Conservation (phyloP, 1,140 invertebrate species). For the Temnothorax curvispinosus region DNA sequence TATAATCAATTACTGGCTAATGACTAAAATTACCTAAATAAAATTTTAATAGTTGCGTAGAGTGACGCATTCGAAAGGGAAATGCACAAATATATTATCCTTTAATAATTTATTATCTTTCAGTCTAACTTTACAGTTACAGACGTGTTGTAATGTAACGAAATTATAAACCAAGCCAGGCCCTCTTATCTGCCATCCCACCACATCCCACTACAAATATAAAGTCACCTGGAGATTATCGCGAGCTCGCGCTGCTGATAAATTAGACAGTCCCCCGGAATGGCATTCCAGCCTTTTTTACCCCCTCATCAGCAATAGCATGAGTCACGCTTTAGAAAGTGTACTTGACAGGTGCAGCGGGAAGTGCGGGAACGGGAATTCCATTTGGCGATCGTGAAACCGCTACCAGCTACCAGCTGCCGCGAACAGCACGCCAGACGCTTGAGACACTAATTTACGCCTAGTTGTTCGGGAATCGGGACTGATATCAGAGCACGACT, state of each 20-base stretch:
- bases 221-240: conserved; percentile 11
- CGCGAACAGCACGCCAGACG: not conserved
- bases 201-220: not conserved
- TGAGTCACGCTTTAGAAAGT: conserved; percentile 55
- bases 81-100: not conserved
- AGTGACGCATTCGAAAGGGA: not conserved
- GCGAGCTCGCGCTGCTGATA: not conserved
- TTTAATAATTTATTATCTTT: not conserved
- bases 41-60: not conserved
- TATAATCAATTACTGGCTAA: not conserved
- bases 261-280: conserved; percentile 2
- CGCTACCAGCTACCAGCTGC: not conserved
- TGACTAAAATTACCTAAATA: not conserved
- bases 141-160: not conserved
- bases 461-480: too few relatives aligned
- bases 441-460: not conserved
- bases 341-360: conserved; percentile 16
- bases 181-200: not conserved
- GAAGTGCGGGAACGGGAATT: not conserved
- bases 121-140: not conserved
- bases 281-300: conserved; percentile 30
- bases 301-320: not conserved
- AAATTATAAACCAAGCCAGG: not conserved
- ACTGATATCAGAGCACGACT: not conserved
- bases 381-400: not conserved